Base-by-base conservation (phyloP, 2,797 vertebrate genomes). In the Clarias laeviceps region DNA sequence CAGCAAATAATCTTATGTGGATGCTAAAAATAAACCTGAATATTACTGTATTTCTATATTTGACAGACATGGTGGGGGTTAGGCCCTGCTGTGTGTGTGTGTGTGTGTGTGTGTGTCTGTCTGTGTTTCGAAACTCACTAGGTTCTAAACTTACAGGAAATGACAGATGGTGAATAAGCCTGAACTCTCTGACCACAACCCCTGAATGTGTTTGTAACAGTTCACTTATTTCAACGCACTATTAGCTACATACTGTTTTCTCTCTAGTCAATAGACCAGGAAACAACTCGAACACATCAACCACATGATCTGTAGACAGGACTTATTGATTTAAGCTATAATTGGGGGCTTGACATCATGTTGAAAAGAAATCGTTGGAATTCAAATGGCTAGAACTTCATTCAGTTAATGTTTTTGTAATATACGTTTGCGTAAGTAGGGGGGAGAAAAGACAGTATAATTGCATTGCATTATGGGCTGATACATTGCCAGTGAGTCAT, bases 61-160 rank as follows among this genome's bases (percentile, higher is more conserved):
- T 50, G 22, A 50, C 24, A n/a, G 69, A 72, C 22, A 50, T 7
- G 6, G 5, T 7, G 3, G 5, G 5, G 73, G n/a, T 20, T 77
- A 59, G 34, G 18, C 54, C 20, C 2, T 59, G 54, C 54, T 72
- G 70, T 50, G 45, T 54, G 40, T 27, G 70, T 69, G 32, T 68
- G 61, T 64, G 61, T 34, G 76, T 64, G 66, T 62, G 45, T 50
- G 45, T 12, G 45, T 50, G 45, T 50, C n/a, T 65, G 69, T 66
- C 54, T 66, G 32, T 65, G 12, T 84, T 84, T 80, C 14, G 64
- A 85, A 18, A 45, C 34, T 40, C 37, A 69, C 34, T 61, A 18
- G 34, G 56, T 82, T 78, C 62, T 69, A 34, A 20, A 77, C 40
- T 70, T 68, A 50, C 64, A 86, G 54, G 62, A 59, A 37, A 64